phyloP scores from a whole-genome alignment of 1,140 invertebrate genomes.

The Ostrea edulis region DNA sequence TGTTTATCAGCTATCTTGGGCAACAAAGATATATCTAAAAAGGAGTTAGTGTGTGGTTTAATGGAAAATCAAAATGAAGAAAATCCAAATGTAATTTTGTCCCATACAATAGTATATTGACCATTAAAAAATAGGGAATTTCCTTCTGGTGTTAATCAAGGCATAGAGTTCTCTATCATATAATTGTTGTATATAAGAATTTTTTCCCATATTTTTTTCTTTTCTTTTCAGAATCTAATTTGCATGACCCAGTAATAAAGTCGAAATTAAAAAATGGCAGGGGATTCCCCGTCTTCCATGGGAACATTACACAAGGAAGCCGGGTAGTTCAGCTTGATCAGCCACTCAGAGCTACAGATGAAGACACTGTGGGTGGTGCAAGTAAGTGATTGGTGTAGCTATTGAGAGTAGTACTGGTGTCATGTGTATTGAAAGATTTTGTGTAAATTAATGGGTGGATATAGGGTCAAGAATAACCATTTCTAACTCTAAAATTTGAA shows the following conservation, averaged over 20 bases:
- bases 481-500: too few species aligned
- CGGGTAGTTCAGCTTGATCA: conserved; percentile 66
- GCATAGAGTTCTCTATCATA: neutral
- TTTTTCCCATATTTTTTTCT: conserved; percentile 9
- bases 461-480: too few species aligned
- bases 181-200: neutral
- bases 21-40: neutral
- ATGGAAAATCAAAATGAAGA: neutral
- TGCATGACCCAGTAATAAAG: conserved; percentile 66
- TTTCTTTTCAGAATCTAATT: conserved; percentile 69
- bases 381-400: conserved; percentile 59
- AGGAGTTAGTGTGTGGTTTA: neutral
- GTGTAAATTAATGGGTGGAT: too few species aligned
- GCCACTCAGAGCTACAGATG: conserved; percentile 67
- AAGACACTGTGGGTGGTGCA: conserved; percentile 69
- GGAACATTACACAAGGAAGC: conserved; percentile 71
- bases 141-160: neutral
- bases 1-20: neutral
- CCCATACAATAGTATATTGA: neutral
- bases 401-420: too few species aligned
- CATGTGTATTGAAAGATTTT: too few species aligned
- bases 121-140: neutral
- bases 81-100: neutral
- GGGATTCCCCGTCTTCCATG: conserved; percentile 70
- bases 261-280: conserved; percentile 59